Evolutionary conservation across 2,888 invertebrate genomes (phyloP), one percentile per base, ranked within the genome.

Genomic region (Parochlus steinenii): DNA sequence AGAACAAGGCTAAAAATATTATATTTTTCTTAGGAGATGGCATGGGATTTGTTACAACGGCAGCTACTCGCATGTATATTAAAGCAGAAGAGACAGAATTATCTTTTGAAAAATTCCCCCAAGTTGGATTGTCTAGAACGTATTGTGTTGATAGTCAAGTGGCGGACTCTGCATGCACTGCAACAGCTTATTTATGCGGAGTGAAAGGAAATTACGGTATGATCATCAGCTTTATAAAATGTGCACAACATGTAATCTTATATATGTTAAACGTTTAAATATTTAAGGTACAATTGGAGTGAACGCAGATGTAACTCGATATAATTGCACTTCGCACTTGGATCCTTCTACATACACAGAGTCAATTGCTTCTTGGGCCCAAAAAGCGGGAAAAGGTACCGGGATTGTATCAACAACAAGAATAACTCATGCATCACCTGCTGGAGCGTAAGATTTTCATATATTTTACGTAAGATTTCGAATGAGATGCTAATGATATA

Each of bases 1-100:
- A 47, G 2, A 64, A 65, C 28, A 60, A 58, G 41, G 77, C 78
- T 1, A 76, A 73, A 52, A 87, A 86, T 54, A 65, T 83, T 1
- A 81, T 87, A 37, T 50, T 86, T 39, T 85, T 86, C 48, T 60
- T 89, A 12, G 87, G 87, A 1, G 87, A 89, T 49, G 87, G 87
- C 2, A 83, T 89, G 85, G 82, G 83, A 17, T 63, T 85, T 32
- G 66, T 83, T 0, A 87, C 87, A 0, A 56, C 83, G 11, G 73
- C 80, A 0, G 82, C 85, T 0, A 70, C 82, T 0, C 65, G 87
- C 42, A 72, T 72, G 1, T 72, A 76, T 46, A 57, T 75, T 8
- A 85, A 82, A 1, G 83, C 82, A 1, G 85, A 83, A 54, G 78
- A 80, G 44, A 55, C 68, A 15, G 58, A 64, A 22, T 60, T 86